Evolutionary conservation across 2,113 vertebrate species (phyloP).

Genomic region (Dermatemys mawii): DNA sequence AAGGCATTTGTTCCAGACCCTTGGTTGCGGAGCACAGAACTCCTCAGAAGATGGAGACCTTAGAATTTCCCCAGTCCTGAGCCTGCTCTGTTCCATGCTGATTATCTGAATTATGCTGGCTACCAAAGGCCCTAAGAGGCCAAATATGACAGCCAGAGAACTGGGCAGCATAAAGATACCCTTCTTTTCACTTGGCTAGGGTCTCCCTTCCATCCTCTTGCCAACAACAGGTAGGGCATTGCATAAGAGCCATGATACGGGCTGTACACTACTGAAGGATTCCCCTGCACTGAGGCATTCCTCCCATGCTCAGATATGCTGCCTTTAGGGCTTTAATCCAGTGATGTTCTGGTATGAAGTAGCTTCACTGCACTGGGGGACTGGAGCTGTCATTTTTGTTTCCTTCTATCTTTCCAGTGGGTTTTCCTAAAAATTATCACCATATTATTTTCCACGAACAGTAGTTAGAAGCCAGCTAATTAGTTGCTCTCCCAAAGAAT

Average conservation of each 20-base stretch:
- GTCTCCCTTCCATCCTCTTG: not conserved
- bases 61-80: not conserved
- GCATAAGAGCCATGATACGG: not conserved
- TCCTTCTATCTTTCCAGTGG: not conserved
- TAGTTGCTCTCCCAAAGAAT: not conserved
- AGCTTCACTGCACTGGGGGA: not conserved
- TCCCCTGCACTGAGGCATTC: not conserved
- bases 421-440: not conserved
- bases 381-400: not conserved
- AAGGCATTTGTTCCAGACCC: not conserved
- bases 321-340: not conserved
- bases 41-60: not conserved
- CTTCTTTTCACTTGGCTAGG: not conserved
- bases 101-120: not conserved
- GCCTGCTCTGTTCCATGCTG: not conserved
- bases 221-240: not conserved
- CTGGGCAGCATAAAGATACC: not conserved
- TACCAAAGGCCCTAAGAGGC: not conserved
- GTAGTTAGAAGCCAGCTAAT: not conserved
- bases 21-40: fast-evolving
- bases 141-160: not conserved
- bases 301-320: not conserved
- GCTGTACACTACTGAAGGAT: not conserved
- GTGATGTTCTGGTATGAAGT: not conserved
- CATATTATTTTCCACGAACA: not conserved